These are phyloP conservation scores for Brienomyrus longianalis DNA, from an alignment of 2,113 vertebrate genomes.

Conservation along the genomic window DNA sequence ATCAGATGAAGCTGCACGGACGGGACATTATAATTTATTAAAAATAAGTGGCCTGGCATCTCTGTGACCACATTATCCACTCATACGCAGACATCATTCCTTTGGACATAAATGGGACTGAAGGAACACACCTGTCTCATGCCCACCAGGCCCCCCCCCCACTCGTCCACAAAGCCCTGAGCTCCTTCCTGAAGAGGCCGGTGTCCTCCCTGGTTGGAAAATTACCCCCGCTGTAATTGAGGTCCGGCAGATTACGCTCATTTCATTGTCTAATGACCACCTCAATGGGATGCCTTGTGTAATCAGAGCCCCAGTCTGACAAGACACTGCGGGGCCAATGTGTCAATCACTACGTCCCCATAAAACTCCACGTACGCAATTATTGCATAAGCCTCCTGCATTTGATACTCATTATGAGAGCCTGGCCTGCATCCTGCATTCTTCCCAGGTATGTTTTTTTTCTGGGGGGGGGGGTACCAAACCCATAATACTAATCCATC, in stretches of 20 bases:
- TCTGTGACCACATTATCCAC: background rate
- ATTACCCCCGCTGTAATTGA: slow-evolving; percentile 52
- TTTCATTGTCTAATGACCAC: slow-evolving; percentile 59
- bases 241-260: slow-evolving; percentile 56
- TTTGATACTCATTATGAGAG: background rate
- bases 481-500: background rate
- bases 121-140: slow-evolving; percentile 37
- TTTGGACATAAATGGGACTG: background rate
- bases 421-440: background rate
- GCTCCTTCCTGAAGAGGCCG: slow-evolving; percentile 44
- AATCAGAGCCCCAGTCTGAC: slow-evolving; percentile 45
- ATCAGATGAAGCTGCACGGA: background rate
- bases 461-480: background rate
- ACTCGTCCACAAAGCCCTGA: background rate
- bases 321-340: slow-evolving; percentile 36
- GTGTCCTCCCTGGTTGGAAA: slow-evolving; percentile 35
- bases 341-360: slow-evolving; percentile 40
- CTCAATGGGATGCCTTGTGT: slow-evolving; percentile 51
- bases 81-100: background rate
- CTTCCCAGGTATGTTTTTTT: background rate
- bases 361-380: background rate
- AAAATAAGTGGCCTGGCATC: background rate
- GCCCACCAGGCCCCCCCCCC: slow-evolving; percentile 11
- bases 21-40: background rate
- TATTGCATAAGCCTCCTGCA: background rate